These are phyloP conservation scores for Martes flavigula DNA, from an alignment of 2,797 vertebrate species.

Conservation along the genomic window DNA sequence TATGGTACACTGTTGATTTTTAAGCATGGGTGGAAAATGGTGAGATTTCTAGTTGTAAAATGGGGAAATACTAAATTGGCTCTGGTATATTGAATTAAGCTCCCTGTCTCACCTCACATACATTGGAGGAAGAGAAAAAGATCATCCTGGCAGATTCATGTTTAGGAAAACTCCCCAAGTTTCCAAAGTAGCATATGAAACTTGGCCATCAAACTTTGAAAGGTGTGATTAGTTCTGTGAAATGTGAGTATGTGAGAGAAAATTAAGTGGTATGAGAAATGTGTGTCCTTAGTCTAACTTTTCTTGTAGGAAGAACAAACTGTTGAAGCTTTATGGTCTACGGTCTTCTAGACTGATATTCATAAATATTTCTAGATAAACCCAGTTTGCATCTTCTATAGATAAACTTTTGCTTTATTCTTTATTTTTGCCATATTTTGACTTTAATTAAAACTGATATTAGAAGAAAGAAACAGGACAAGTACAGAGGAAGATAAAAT, in stretches of 20 bases:
- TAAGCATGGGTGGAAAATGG: not conserved
- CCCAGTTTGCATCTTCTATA: not conserved
- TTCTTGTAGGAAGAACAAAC: not conserved
- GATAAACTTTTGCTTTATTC: not conserved
- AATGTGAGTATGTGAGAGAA: not conserved
- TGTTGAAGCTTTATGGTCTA: not conserved
- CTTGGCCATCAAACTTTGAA: not conserved
- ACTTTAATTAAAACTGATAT: not conserved
- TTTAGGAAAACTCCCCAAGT: not conserved
- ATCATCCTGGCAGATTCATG: not conserved
- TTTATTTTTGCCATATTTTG: not conserved
- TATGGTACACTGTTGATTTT: not conserved
- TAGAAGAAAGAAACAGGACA: not conserved
- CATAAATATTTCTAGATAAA: not conserved
- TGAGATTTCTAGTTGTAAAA: not conserved
- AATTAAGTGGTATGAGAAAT: conserved; percentile 7
- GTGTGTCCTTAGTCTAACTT: not conserved
- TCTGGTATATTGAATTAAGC: not conserved
- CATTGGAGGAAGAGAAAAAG: not conserved
- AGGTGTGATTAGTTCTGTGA: not conserved
- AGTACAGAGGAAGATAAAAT: not conserved
- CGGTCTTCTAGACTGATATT: not conserved
- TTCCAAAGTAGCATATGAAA: not conserved
- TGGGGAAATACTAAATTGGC: not conserved
- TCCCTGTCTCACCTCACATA: not conserved